Percentiles rank a stretch among this genome's conserved stretches.
Evolutionary conservation across 2,888 invertebrate species (phyloP).

Genomic region (Scelioninae gen. 1): DNA sequence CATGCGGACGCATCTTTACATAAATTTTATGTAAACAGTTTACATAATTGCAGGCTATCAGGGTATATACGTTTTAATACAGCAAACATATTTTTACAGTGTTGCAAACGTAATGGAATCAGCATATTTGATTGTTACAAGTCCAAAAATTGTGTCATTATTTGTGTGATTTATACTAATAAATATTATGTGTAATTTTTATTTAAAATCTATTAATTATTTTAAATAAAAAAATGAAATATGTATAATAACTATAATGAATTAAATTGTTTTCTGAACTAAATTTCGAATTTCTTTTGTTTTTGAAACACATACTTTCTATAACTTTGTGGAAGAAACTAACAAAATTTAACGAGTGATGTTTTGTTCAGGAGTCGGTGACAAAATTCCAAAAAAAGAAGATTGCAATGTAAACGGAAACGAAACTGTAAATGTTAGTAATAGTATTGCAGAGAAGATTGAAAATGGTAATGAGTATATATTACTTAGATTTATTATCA

Average conservation of each 20-base stretch:
- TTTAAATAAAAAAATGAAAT: background rate
- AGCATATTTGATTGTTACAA: too few species aligned
- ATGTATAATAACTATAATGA: background rate
- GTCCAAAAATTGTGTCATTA: too few species aligned
- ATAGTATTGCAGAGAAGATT: constrained; percentile 46
- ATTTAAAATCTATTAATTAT: background rate
- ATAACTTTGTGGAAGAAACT: background rate
- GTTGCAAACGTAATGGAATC: too few species aligned
- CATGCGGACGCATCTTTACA: too few species aligned
- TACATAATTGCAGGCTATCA: too few species aligned
- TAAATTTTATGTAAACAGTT: too few species aligned
- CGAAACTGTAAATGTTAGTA: constrained; percentile 30
- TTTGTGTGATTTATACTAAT: too few species aligned
- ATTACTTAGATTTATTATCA: background rate
- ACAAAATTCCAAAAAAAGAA: constrained; percentile 17
- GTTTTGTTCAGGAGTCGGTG: constrained; percentile 43
- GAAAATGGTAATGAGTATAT: constrained; percentile 15
- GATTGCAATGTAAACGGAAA: background rate
- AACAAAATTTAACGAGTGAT: constrained; percentile 38
- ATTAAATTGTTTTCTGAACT: background rate
- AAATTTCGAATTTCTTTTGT: constrained; percentile 12
- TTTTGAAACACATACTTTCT: background rate
- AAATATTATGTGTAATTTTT: too few species aligned
- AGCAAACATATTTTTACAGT: too few species aligned
- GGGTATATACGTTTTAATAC: too few species aligned